Evolutionary conservation across 1,140 invertebrate genomes (phyloP).

Genomic region (Sitophilus oryzae): DNA sequence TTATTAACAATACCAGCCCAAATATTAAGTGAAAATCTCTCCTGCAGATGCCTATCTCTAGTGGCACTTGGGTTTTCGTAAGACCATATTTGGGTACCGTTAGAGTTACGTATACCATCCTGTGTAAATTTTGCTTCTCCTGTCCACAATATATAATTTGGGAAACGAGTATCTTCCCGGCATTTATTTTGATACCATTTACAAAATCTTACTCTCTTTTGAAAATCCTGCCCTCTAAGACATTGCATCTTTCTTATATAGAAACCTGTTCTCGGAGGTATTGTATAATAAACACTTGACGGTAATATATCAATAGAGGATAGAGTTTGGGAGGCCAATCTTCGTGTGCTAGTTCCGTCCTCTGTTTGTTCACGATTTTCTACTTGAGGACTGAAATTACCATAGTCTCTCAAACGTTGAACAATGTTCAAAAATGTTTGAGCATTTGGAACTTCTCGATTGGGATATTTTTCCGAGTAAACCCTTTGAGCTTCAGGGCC

Average conservation of each 20-base stretch:
- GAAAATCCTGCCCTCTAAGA: constrained; percentile 16
- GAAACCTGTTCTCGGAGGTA: constrained; percentile 17
- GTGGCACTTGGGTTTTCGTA: constrained; percentile 19
- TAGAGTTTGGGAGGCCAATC: constrained; percentile 12
- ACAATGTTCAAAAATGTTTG: too few relatives aligned
- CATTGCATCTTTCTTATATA: constrained; percentile 19
- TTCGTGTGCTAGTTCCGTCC: constrained; percentile 15
- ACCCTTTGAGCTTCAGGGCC: too few relatives aligned
- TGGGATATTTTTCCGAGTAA: too few relatives aligned
- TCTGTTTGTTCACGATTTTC: too few relatives aligned
- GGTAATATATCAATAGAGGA: constrained; percentile 18
- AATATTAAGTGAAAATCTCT: constrained; percentile 15
- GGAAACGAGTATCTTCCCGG: constrained; percentile 1
- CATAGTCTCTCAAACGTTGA: too few relatives aligned
- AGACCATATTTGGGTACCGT: constrained; percentile 15
- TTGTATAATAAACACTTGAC: constrained; percentile 16
- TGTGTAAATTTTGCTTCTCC: constrained; percentile 15
- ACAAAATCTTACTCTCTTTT: constrained; percentile 12
- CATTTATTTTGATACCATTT: constrained; percentile 7
- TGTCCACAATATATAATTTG: constrained; percentile 8
- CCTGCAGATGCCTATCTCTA: constrained; percentile 7
- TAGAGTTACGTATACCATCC: constrained; percentile 9
- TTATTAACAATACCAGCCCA: constrained; percentile 10
- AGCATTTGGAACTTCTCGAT: too few relatives aligned
- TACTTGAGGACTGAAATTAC: too few relatives aligned